Evolutionary conservation across 2,888 invertebrate genomes (phyloP), one percentile per base, ranked within the genome.

Genomic region (Candidula unifasciata): DNA sequence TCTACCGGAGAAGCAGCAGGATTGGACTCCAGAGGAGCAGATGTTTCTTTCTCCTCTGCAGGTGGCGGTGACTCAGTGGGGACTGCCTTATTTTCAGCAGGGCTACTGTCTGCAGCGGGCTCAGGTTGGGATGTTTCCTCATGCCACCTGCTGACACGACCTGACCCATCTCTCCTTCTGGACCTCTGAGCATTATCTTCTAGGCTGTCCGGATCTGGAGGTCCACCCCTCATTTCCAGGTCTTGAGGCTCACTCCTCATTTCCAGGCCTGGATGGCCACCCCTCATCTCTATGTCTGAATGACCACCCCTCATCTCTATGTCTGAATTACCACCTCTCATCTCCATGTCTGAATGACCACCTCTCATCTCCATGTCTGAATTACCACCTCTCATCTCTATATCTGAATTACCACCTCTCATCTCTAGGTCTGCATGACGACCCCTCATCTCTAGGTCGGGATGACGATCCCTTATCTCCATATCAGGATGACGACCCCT

Each of bases 71-170:
- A 54, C 30, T 27, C 18, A 3, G 73, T 44, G 35, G 69, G 35
- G 37, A 69, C 35, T 35, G 35, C 69, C 10, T 69, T 35, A 35
- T 35, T 57, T 37, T 33, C 54, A 33, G 13, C 30, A 30, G 33
- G 24, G 2, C 10, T 18, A 24, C 24, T 77, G 1, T 74, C 54
- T 30, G 6, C 30, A 10, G 24, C 24, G 3, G 80, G 13, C 16
- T 69, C 80, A 16, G 80, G 57, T 52, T 60, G 57, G 3, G 33
- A 24, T 52, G 69, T 57, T 54, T 71, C 80, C 30, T 71, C 80
- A 57, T 79, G 71, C 83, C 83, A 83, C 21, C 83, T 69, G 69
- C 80, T 80, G 8, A 80, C 68, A 33, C 66, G 64, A 37, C 76
- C 84, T 27, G 68, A 80, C 21, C 57, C 24, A 6, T 68, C 33